These are phyloP conservation scores for Sinocyclocheilus grahami DNA, from an alignment of 2,113 vertebrate species.

Conservation along the genomic window DNA sequence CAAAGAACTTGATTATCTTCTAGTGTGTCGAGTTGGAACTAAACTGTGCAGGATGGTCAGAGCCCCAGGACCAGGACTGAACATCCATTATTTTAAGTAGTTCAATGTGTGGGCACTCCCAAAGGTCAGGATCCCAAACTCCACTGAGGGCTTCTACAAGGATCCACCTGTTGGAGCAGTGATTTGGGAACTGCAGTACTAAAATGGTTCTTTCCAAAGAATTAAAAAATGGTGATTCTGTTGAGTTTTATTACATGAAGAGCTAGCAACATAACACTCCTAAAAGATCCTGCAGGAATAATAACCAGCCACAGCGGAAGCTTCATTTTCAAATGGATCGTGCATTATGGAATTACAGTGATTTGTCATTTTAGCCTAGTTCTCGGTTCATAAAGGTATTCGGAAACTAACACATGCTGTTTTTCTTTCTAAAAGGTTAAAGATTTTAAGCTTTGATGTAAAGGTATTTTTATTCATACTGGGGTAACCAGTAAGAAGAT, in stretches of 20 bases:
- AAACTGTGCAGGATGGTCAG: background rate
- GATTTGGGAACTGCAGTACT: slow-evolving; percentile 16
- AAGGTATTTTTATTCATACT: slow-evolving; percentile 23
- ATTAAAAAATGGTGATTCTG: slow-evolving; percentile 6
- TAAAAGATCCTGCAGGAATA: slow-evolving; percentile 7
- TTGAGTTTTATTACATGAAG: background rate
- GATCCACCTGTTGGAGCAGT: background rate
- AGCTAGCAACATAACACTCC: background rate
- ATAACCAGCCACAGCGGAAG: background rate
- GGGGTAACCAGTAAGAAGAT: background rate
- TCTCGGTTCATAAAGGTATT: slow-evolving; percentile 15
- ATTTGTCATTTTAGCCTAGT: slow-evolving; percentile 12
- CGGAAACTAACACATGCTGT: background rate
- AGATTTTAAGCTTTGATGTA: background rate
- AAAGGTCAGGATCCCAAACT: background rate
- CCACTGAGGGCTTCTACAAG: background rate
- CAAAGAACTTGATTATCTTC: background rate
- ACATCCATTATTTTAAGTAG: background rate
- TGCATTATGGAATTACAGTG: background rate
- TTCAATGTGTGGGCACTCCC: background rate
- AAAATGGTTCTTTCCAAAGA: slow-evolving; percentile 49
- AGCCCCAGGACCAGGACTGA: background rate
- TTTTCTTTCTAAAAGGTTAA: background rate
- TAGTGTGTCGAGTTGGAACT: background rate
- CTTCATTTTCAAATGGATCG: background rate